phyloP scores from a whole-genome alignment of 2,113 vertebrate genomes.

The Chlamydotis undulata region DNA sequence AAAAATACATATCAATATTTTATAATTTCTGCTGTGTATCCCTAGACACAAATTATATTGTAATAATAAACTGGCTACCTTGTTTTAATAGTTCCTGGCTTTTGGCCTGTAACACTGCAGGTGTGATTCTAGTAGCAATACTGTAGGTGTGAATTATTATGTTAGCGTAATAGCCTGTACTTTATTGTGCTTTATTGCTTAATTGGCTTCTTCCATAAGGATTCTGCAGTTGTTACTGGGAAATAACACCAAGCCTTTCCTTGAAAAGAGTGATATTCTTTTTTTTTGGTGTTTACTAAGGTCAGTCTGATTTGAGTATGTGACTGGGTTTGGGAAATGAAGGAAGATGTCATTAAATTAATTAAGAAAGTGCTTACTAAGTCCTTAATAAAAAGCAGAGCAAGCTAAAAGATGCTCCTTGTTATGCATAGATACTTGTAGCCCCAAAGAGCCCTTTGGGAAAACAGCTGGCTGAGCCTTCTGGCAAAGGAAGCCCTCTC shows the following conservation, averaged over 20 bases:
- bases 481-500: slow-evolving; percentile 24
- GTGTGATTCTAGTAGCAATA: slow-evolving; percentile 48
- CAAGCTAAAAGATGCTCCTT: slow-evolving; percentile 18
- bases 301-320: background rate
- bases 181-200: slow-evolving; percentile 39
- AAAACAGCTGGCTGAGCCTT: slow-evolving; percentile 46
- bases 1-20: slow-evolving; percentile 49
- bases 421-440: background rate
- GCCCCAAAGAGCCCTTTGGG: slow-evolving; percentile 4
- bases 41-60: slow-evolving; percentile 33
- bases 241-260: slow-evolving; percentile 10
- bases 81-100: slow-evolving; percentile 48
- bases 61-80: slow-evolving; percentile 49
- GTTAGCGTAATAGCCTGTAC: slow-evolving; percentile 24
- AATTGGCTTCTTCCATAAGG: slow-evolving; percentile 30
- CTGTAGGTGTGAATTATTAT: slow-evolving; percentile 40
- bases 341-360: slow-evolving; percentile 20
- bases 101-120: slow-evolving; percentile 51
- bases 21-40: slow-evolving; percentile 43
- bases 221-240: slow-evolving; percentile 10
- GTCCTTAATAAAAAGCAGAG: slow-evolving; percentile 26
- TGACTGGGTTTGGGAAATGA: background rate
- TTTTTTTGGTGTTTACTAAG: background rate
- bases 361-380: slow-evolving; percentile 7
- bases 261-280: background rate